Evolutionary conservation across 2,113 vertebrate species (phyloP).

Genomic region (Ceyx margarethae): DNA sequence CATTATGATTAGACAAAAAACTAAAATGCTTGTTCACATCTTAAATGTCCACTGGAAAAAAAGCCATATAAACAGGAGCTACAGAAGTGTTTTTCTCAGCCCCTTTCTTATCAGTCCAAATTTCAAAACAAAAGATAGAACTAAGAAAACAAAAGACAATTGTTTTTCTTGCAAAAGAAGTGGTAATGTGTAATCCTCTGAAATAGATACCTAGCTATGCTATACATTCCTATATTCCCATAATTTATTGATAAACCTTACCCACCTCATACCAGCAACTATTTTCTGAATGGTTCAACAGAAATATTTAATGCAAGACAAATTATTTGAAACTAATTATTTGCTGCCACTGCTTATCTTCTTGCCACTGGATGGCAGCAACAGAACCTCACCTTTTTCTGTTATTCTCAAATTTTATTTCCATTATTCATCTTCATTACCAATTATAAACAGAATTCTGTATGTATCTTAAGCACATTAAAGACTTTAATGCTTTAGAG

Average conservation of each 20-base stretch:
- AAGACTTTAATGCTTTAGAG: not conserved
- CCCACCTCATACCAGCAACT: not conserved
- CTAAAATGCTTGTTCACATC: not conserved
- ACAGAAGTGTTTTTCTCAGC: not conserved
- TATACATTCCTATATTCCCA: not conserved
- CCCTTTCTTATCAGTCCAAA: not conserved
- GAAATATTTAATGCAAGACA: not conserved
- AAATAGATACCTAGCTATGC: not conserved
- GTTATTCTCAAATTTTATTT: conserved; percentile 21
- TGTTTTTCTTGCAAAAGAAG: not conserved
- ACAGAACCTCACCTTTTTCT: conserved; percentile 55
- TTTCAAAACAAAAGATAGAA: not conserved
- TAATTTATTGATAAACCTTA: not conserved
- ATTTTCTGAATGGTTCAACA: not conserved
- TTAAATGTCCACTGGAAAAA: not conserved
- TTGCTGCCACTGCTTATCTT: not conserved
- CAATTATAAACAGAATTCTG: conserved; percentile 16
- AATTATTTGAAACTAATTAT: not conserved
- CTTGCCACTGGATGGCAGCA: conserved; percentile 85
- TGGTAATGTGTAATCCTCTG: not conserved
- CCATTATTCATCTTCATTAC: not conserved
- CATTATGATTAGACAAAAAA: not conserved
- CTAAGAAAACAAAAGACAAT: not conserved
- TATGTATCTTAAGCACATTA: not conserved
- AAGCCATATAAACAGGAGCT: not conserved